Evolutionary conservation across 2,113 vertebrate genomes (phyloP), one percentile per base, ranked within the genome.

Genomic region (Vidua chalybeata): DNA sequence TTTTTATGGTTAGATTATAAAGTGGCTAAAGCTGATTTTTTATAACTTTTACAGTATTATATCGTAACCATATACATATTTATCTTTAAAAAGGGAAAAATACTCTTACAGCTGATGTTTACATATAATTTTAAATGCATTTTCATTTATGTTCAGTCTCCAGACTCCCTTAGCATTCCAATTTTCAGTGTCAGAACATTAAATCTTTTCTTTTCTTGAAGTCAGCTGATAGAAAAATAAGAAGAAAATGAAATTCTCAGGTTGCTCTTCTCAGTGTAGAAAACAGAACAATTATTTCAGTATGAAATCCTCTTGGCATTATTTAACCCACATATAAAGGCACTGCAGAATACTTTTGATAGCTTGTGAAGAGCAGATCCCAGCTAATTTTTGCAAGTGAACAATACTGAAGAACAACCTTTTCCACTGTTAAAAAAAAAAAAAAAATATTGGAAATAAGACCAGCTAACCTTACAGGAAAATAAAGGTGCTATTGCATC

Each of bases 171-270:
- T 71, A 56, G 45, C 2, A 6, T 52, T n/a, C 21, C 9, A 67
- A 7, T 35, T 71, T 79, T 56, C 37, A 62, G 15, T 66, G 33
- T 43, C 23, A 71, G 33, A 84, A 83, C 2, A 39, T 48, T 41
- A 33, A 15, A 23, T 63, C 2, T 88, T 58, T 41, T 63, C 13
- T 49, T 55, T 52, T 51, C 22, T 7, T 67, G 46, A 59, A 55
- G 20, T 56, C 52, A 80, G 13, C 5, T 71, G 30, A 72, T 26
- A 39, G 8, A 67, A 80, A 46, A 87, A 37, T 48, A 63, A 52
- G 5, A 82, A 17, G 0, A 79, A 81, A 13, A 67, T 39, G 0
- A 14, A 72, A 63, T 35, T 78, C 13, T 10, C 13, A 30, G 4
- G 3, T 67, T 84, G 4, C 14, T 79, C 6, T 62, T 22, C 30